These are phyloP conservation scores for Papilio machaon DNA, from an alignment of 1,140 invertebrate species.

Conservation along the genomic window DNA sequence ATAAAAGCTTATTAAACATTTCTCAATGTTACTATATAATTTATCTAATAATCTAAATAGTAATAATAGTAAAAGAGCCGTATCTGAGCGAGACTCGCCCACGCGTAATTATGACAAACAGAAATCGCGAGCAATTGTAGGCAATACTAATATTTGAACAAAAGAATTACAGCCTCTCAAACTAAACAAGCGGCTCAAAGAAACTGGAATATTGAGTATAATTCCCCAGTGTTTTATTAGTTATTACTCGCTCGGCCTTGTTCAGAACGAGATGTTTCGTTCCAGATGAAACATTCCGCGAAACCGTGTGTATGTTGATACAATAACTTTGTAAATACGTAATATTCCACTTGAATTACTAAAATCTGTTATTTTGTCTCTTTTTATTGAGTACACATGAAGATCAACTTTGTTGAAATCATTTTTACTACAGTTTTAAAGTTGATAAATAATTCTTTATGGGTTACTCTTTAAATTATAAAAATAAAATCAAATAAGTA, in stretches of 20 bases:
- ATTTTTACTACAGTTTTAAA: too few relatives aligned
- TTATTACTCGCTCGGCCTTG: slow-evolving; percentile 27
- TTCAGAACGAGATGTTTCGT: slow-evolving; percentile 17
- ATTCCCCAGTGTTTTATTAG: slow-evolving; percentile 23
- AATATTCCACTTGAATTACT: not conserved
- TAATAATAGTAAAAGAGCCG: not conserved
- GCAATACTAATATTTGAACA: slow-evolving; percentile 26
- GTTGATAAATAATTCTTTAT: too few relatives aligned
- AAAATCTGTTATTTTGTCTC: not conserved
- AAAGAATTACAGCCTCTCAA: slow-evolving; percentile 23
- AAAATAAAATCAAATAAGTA: not conserved
- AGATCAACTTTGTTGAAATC: too few relatives aligned
- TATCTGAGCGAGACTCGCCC: not conserved
- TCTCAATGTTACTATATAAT: not conserved
- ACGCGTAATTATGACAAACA: slow-evolving; percentile 19
- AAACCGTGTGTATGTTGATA: not conserved
- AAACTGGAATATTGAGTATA: slow-evolving; percentile 28
- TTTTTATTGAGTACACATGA: too few relatives aligned
- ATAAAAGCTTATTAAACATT: not conserved
- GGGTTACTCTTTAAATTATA: too few relatives aligned
- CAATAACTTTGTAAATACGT: not conserved
- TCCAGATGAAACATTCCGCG: slow-evolving; percentile 11
- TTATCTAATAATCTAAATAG: not conserved
- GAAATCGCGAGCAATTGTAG: slow-evolving; percentile 24
- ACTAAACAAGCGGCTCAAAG: slow-evolving; percentile 23